These are phyloP conservation scores for Setophaga petechia DNA, from an alignment of 2,113 vertebrate species.

Conservation along the genomic window DNA sequence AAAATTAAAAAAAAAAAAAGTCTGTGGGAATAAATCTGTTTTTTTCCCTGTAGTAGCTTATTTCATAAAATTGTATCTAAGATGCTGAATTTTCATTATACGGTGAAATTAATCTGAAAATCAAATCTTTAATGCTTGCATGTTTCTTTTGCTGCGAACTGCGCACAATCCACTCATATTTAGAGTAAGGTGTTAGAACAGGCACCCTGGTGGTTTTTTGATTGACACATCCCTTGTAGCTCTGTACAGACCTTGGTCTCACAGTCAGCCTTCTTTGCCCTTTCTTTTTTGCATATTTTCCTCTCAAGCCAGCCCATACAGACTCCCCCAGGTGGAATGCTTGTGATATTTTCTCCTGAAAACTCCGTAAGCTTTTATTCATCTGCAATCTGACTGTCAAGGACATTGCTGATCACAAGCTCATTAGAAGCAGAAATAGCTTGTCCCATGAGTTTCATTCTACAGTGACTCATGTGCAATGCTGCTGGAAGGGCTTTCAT, in stretches of 20 bases:
- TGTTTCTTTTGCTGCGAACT: background rate
- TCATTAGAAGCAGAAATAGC: background rate
- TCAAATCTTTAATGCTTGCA: background rate
- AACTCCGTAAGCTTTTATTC: background rate
- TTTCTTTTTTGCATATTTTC: background rate
- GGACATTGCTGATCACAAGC: background rate
- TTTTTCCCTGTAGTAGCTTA: background rate
- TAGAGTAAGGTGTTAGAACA: background rate
- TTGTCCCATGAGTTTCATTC: background rate
- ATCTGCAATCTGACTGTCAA: background rate
- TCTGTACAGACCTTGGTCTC: background rate
- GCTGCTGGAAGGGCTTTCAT: background rate
- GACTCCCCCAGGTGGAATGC: background rate
- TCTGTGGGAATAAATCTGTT: background rate
- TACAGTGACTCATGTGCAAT: background rate
- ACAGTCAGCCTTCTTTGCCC: background rate
- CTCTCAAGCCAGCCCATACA: background rate
- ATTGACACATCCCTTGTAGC: background rate
- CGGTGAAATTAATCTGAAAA: background rate
- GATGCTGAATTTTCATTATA: background rate
- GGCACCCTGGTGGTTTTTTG: background rate
- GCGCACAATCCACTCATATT: background rate
- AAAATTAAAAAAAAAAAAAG: background rate
- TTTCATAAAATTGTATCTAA: background rate
- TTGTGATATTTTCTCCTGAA: background rate